Base-by-base conservation (phyloP, 2,113 vertebrate species). In the Paramormyrops kingsleyae region DNA sequence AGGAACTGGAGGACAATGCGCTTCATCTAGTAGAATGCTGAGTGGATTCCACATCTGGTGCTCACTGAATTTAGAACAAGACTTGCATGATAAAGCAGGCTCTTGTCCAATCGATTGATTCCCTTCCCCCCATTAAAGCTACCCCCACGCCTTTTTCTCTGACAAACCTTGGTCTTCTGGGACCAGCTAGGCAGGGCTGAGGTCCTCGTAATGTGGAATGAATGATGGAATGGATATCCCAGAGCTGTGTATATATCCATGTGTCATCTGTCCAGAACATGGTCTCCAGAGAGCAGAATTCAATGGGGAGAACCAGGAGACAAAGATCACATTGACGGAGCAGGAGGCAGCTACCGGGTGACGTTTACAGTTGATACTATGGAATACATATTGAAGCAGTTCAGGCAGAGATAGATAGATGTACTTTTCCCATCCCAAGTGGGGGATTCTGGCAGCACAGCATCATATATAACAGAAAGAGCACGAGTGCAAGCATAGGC, bases 121-220 rank as follows among this genome's bases (percentile, higher is more conserved):
- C 66, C 87, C 62, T 46, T 15, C 77, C 6, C 89, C 90, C 83
- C 83, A 44, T 44, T 89, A 80, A 89, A 88, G 89, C 52, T 7
- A 89, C 52, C 52, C 88, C 52, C 74, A 89, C 66, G 87, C 91
- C 77, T 90, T 94, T 94, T 92, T 90, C 89, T 93, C 59, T 39
- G 90, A 62, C 42, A 89, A 91, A 91, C 46, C 42, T 88, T 59
- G 74, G 10, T 21, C 70, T 84, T 46, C 19, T 84, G 83, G 44
- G 83, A 84, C 74, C 17, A 1, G 31, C 21, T 24, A 27, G 24
- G 24, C 59, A 74, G 70, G 94, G 91, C 93, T 91, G 92, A 94
- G 94, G 94, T 94, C 92, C 95, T 94, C 94, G 95, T 96, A 95
- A 95, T 47, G 49, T 87, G n/a, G 83, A 49, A 88, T 88, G 24